These are phyloP conservation scores for Tholera decimalis DNA, from an alignment of 2,888 invertebrate species.

Conservation along the genomic window DNA sequence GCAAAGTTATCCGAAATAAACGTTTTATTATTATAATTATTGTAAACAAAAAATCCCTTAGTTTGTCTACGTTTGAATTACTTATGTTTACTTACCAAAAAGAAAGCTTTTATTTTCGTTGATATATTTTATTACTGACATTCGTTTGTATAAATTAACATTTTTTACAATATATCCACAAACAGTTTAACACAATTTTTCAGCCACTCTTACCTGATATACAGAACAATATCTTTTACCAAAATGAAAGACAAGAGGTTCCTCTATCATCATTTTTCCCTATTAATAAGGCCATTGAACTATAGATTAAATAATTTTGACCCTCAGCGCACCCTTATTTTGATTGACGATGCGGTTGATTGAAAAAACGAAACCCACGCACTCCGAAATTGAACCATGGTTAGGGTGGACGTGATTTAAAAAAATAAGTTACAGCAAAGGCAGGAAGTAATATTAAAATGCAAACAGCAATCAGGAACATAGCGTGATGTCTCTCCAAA, in stretches of 20 bases:
- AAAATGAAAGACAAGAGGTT: background rate
- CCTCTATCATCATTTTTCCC: slow-evolving; percentile 28
- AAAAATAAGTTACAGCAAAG: slow-evolving; percentile 40
- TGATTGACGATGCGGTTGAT: slow-evolving; percentile 80
- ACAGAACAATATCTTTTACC: background rate
- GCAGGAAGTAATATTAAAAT: slow-evolving; percentile 44
- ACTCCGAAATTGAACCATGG: slow-evolving; percentile 68
- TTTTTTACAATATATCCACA: background rate
- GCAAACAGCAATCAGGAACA: slow-evolving; percentile 5
- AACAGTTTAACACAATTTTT: background rate
- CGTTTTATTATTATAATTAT: too few relatives aligned
- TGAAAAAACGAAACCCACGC: slow-evolving; percentile 73
- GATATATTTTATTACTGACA: too few relatives aligned
- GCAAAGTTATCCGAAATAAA: too few relatives aligned
- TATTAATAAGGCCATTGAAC: slow-evolving; percentile 64
- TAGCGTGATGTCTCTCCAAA: slow-evolving; percentile 3
- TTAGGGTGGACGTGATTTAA: slow-evolving; percentile 59
- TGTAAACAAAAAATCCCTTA: too few relatives aligned
- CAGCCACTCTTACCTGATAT: too few relatives aligned
- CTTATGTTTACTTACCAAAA: too few relatives aligned
- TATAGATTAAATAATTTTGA: slow-evolving; percentile 68
- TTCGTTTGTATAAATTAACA: background rate
- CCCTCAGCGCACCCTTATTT: slow-evolving; percentile 74
- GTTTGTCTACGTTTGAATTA: too few relatives aligned
- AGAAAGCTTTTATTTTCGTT: too few relatives aligned